Percentiles rank a stretch among this genome's conserved stretches.
Conservation (phyloP, 1,140 invertebrate species). For the Polypedilum vanderplanki region DNA sequence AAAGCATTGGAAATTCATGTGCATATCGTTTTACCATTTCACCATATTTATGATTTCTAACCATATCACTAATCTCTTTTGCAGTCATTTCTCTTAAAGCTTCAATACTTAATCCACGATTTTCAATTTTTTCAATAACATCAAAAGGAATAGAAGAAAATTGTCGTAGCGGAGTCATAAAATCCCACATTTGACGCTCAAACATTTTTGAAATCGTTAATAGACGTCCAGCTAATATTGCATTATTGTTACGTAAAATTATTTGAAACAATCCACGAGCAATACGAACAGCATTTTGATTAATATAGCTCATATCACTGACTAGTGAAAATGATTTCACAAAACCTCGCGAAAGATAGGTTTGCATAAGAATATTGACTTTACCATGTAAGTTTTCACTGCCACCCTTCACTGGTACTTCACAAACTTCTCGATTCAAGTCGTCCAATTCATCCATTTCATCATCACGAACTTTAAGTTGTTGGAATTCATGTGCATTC, state of each 20-base stretch:
- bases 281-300: slow-evolving; percentile 88
- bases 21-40: slow-evolving; percentile 75
- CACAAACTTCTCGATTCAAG: slow-evolving; percentile 62
- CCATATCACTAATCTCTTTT: slow-evolving; percentile 72
- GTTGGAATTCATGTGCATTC: slow-evolving; percentile 88
- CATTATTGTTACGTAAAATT: slow-evolving; percentile 79
- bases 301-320: slow-evolving; percentile 90
- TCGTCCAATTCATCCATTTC: slow-evolving; percentile 86
- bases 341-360: slow-evolving; percentile 71
- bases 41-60: slow-evolving; percentile 72
- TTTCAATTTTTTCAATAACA: slow-evolving; percentile 76
- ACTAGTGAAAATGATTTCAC: slow-evolving; percentile 84
- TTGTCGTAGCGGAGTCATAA: slow-evolving; percentile 78
- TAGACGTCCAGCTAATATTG: slow-evolving; percentile 76
- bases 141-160: slow-evolving; percentile 72
- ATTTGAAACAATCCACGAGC: slow-evolving; percentile 91
- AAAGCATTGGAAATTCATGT: slow-evolving; percentile 73
- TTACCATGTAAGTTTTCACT: slow-evolving; percentile 89
- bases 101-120: slow-evolving; percentile 63
- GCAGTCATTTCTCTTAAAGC: slow-evolving; percentile 77
- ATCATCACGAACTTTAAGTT: slow-evolving; percentile 93
- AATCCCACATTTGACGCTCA: slow-evolving; percentile 82
- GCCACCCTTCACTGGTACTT: slow-evolving; percentile 67
- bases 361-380: slow-evolving; percentile 95
- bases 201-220: slow-evolving; percentile 83